phyloP scores from a whole-genome alignment of 2,888 invertebrate species.

The Pasiphila rectangulata region DNA sequence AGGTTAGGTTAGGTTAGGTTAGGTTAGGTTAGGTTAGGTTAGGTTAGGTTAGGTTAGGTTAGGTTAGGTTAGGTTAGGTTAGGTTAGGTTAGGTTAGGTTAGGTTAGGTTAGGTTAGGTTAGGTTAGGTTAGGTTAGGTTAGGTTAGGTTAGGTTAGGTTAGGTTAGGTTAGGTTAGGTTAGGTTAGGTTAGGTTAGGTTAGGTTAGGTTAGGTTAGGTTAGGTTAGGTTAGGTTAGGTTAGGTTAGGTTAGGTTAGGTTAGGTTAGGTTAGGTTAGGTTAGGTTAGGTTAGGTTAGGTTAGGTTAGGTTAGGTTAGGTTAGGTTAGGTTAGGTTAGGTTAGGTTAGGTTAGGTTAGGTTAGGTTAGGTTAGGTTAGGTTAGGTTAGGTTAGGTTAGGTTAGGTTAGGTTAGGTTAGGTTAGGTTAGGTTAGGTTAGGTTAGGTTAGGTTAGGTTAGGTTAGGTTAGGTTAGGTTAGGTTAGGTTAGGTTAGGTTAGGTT shows the following conservation, averaged over 20 bases:
- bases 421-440: constrained; percentile 7
- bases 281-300: constrained; percentile 11
- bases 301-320: constrained; percentile 11
- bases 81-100: constrained; percentile 10
- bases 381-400: too few relatives aligned
- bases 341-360: constrained; percentile 11
- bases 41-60: constrained; percentile 12
- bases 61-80: constrained; percentile 11
- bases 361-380: constrained; percentile 8
- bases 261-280: constrained; percentile 11
- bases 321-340: constrained; percentile 11
- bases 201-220: constrained; percentile 9
- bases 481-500: constrained; percentile 4
- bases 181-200: constrained; percentile 11
- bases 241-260: constrained; percentile 11
- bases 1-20: constrained; percentile 13
- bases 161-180: constrained; percentile 9
- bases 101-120: constrained; percentile 11
- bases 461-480: constrained; percentile 9
- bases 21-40: constrained; percentile 11
- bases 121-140: constrained; percentile 11
- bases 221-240: constrained; percentile 9
- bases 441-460: constrained; percentile 9
- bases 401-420: too few relatives aligned
- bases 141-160: constrained; percentile 11